These are phyloP conservation scores for Linnaemya tessellans DNA, from an alignment of 2,888 invertebrate species.

Conservation along the genomic window DNA sequence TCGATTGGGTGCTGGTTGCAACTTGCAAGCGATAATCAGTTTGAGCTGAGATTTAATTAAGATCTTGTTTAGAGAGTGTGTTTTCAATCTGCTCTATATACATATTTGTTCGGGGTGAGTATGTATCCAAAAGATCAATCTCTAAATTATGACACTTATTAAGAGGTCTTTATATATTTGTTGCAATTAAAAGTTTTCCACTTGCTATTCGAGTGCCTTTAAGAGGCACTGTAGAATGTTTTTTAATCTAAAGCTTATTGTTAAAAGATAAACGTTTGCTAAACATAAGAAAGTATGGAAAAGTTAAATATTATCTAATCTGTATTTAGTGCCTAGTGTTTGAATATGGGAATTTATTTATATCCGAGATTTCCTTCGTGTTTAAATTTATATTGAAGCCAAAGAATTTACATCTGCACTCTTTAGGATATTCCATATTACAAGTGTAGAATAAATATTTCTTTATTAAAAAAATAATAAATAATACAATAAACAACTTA, in stretches of 20 bases:
- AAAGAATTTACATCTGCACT: no score
- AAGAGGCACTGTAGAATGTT: background rate
- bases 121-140: background rate
- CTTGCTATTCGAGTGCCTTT: background rate
- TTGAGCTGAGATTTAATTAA: conserved; percentile 20
- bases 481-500: no score
- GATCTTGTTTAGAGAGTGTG: conserved; percentile 1
- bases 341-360: no score
- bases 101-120: background rate
- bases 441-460: no score
- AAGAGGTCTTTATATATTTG: background rate
- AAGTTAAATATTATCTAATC: background rate
- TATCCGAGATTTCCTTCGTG: no score
- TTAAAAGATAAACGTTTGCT: background rate
- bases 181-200: background rate
- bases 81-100: conserved; percentile 1
- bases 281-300: background rate
- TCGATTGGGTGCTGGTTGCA: conserved; percentile 16
- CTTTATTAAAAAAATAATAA: no score
- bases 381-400: no score
- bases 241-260: background rate
- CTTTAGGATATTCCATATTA: no score
- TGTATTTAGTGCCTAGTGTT: background rate
- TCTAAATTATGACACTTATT: background rate
- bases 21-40: background rate